These are phyloP conservation scores for Phoenicopterus ruber DNA, from an alignment of 2,113 vertebrate genomes.

Conservation along the genomic window DNA sequence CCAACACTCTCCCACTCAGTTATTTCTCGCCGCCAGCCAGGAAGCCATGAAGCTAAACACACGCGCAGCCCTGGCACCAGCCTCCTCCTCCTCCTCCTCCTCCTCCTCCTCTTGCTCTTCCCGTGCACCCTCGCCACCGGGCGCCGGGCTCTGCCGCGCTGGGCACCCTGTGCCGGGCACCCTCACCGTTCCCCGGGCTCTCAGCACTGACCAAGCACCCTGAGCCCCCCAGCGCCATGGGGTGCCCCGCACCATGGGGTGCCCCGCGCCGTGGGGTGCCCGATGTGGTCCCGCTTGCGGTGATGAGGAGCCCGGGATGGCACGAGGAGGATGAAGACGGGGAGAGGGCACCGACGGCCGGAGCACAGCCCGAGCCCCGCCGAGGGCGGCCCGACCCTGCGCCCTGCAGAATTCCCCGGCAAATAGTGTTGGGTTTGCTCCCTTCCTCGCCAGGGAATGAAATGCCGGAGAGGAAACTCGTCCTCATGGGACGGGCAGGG, in stretches of 20 bases:
- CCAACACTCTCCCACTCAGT: conserved; percentile 42
- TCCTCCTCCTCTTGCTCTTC: neutral
- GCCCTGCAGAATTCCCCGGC: neutral
- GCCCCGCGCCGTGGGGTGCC: neutral
- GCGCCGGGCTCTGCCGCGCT: neutral
- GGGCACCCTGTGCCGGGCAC: neutral
- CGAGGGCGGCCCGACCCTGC: rapidly evolving
- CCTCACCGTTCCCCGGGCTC: neutral
- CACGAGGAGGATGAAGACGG: rapidly evolving
- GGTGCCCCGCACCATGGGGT: rapidly evolving
- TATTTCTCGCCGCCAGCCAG: conserved; percentile 28
- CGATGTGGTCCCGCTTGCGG: rapidly evolving
- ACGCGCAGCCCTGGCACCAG: conserved; percentile 33
- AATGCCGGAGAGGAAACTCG: neutral
- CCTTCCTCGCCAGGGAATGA: neutral
- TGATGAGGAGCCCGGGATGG: neutral
- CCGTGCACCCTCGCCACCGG: neutral
- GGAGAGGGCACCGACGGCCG: neutral
- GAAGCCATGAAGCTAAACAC: conserved; percentile 44
- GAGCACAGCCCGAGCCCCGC: neutral
- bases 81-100: neutral
- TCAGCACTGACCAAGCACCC: rapidly evolving
- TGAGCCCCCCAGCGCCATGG: rapidly evolving
- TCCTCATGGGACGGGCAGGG: neutral
- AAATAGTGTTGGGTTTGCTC: neutral